Conservation (phyloP, 2,113 vertebrate species). For the Hippolais icterina region DNA sequence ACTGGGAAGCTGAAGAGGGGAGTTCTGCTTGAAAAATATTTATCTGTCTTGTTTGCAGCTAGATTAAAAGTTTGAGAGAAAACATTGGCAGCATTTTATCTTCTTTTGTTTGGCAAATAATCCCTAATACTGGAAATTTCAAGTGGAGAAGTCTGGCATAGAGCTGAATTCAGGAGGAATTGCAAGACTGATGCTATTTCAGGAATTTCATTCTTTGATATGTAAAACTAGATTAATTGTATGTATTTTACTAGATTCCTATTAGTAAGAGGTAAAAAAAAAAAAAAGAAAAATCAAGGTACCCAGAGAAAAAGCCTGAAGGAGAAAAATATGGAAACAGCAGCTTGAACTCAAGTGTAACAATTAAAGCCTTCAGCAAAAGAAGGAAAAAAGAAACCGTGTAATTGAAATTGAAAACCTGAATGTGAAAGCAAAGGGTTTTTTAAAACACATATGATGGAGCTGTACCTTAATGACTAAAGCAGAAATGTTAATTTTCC, state of each 20-base stretch:
- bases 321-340: background rate
- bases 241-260: background rate
- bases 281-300: background rate
- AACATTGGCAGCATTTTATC: conserved; percentile 16
- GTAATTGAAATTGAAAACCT: background rate
- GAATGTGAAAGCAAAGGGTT: background rate
- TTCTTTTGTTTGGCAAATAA: conserved; percentile 26
- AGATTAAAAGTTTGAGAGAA: conserved; percentile 28
- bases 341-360: background rate
- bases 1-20: background rate
- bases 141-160: background rate
- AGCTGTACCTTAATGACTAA: background rate
- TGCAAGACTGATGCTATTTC: background rate
- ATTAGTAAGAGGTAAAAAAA: background rate
- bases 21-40: background rate
- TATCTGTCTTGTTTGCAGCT: conserved; percentile 19
- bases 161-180: background rate
- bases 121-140: background rate
- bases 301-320: background rate
- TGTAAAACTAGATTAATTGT: background rate
- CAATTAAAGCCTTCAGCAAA: conserved; percentile 25
- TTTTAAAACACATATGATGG: background rate
- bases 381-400: background rate
- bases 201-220: background rate
- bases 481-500: background rate